A percentile compares a stretch with the other conserved stretches of the same genome.
phyloP scores from a whole-genome alignment of 2,113 vertebrate species.

The Xiphophorus maculatus region DNA sequence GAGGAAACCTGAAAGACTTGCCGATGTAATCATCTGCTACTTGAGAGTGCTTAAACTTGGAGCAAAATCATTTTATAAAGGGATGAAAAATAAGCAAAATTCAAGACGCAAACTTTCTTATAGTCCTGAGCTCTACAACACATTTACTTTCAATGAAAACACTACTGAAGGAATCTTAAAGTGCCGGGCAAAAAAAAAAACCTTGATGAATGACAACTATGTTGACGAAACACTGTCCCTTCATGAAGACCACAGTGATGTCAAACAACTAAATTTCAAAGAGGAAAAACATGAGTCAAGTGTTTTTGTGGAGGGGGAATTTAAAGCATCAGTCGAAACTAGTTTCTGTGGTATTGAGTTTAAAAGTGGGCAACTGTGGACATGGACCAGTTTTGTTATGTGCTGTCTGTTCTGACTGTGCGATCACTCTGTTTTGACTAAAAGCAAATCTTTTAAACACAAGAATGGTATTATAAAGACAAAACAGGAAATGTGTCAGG shows the following conservation, averaged over 20 bases:
- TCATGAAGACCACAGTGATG: slow-evolving; percentile 44
- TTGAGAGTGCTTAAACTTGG: too few species aligned
- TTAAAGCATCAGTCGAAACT: slow-evolving; percentile 3
- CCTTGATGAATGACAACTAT: slow-evolving; percentile 26
- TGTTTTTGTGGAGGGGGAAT: slow-evolving; percentile 17
- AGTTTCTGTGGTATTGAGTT: slow-evolving; percentile 12
- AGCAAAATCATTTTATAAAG: not conserved
- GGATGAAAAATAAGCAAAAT: not conserved
- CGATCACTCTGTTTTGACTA: not conserved
- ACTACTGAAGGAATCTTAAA: not conserved
- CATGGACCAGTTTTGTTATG: slow-evolving; percentile 1
- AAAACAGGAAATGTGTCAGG: slow-evolving; percentile 44
- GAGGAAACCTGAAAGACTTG: too few species aligned
- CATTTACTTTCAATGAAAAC: not conserved
- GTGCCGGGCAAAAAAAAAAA: not conserved
- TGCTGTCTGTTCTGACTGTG: not conserved
- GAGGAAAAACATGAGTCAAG: slow-evolving; percentile 28
- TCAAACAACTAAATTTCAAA: slow-evolving; percentile 25
- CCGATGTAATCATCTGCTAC: too few species aligned
- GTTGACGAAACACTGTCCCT: not conserved
- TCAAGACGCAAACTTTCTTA: too few species aligned
- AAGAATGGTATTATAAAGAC: slow-evolving; percentile 30
- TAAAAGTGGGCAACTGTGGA: not conserved
- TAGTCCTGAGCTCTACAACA: not conserved
- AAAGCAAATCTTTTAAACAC: slow-evolving; percentile 37